Percentiles rank a stretch among this genome's conserved stretches.
Conservation (phyloP, 2,113 vertebrate species). For the Sterna hirundo region DNA sequence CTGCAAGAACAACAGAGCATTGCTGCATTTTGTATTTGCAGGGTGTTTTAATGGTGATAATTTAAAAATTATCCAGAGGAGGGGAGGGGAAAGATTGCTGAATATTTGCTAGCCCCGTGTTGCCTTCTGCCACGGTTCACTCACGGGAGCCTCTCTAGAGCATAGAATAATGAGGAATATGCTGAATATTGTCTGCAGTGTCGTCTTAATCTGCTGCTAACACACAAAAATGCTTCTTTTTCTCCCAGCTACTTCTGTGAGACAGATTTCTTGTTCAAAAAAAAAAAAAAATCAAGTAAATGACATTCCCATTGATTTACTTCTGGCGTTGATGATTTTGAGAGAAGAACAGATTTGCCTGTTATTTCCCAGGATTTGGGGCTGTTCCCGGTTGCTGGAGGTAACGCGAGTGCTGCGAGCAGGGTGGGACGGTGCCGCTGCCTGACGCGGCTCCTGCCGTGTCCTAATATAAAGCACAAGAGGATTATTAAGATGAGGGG, state of each 20-base stretch:
- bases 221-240: background rate
- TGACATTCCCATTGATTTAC: background rate
- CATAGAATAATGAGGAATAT: background rate
- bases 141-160: background rate
- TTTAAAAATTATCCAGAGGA: background rate
- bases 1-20: background rate
- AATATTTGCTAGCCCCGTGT: background rate
- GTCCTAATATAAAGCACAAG: background rate
- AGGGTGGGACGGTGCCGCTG: background rate
- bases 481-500: background rate
- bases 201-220: background rate
- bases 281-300: background rate
- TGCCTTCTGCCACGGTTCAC: background rate
- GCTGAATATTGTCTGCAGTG: background rate
- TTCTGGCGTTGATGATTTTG: background rate
- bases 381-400: background rate
- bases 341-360: background rate
- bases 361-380: background rate
- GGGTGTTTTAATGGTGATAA: background rate
- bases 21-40: background rate
- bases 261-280: background rate
- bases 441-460: background rate
- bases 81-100: background rate
- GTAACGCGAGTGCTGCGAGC: accelerated
- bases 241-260: background rate